Conservation (phyloP, 2,888 invertebrate species). For the Crocallis elinguaria region DNA sequence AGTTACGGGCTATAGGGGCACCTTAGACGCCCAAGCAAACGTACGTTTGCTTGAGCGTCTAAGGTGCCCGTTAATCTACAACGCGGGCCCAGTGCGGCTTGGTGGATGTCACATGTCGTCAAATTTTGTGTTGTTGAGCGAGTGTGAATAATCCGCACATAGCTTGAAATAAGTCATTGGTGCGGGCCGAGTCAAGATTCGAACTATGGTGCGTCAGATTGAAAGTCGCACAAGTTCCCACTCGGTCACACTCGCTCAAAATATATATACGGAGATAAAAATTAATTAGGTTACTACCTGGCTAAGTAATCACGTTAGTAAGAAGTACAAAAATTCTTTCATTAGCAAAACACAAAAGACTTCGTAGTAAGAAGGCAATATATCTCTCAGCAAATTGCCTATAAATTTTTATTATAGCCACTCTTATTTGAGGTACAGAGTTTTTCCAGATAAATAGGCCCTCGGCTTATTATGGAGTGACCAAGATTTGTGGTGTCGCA, state of each 20-base stretch:
- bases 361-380: conserved; percentile 63
- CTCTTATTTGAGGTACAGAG: conserved; percentile 76
- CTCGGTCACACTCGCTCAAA: no score
- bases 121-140: no score
- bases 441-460: conserved; percentile 72
- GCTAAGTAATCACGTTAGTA: conserved; percentile 3
- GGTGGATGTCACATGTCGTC: no score
- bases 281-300: conserved; percentile 12
- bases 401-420: conserved; percentile 82
- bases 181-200: no score
- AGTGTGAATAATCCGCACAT: no score
- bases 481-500: conserved; percentile 54
- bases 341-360: conserved; percentile 76
- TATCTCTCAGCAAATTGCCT: conserved; percentile 77
- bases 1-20: no score
- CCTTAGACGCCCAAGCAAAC: no score
- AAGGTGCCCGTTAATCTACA: no score
- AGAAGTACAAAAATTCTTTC: conserved; percentile 53
- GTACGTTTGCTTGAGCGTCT: no score
- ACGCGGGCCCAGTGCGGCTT: no score
- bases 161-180: no score
- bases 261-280: neutral
- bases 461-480: conserved; percentile 66
- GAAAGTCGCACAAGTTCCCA: neutral
- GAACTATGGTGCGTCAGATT: no score